A percentile compares a stretch with the other conserved stretches of the same genome.
These are phyloP conservation scores for Ceratotherium simum DNA, from an alignment of 2,113 vertebrate genomes.

Conservation along the genomic window DNA sequence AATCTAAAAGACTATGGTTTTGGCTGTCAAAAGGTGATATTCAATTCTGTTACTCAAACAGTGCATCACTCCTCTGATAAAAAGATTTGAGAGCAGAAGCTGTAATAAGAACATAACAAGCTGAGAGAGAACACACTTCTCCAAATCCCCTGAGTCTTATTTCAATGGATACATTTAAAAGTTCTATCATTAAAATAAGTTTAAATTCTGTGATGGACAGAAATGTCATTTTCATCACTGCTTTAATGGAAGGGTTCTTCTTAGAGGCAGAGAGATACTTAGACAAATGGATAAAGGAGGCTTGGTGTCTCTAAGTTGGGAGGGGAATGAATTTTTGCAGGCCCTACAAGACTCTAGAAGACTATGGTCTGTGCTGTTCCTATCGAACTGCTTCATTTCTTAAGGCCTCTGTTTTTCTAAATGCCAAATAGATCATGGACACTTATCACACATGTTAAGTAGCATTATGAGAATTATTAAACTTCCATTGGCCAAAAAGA, in stretches of 20 bases:
- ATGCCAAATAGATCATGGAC: neutral
- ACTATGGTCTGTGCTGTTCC: neutral
- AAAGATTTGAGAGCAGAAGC: neutral
- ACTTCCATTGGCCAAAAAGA: neutral
- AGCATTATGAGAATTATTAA: neutral
- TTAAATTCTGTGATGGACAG: constrained; percentile 26
- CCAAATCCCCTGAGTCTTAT: neutral
- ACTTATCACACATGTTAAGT: neutral
- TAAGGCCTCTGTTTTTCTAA: neutral
- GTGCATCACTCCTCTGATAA: neutral
- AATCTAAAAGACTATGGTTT: neutral
- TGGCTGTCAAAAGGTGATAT: neutral
- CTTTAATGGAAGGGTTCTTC: neutral
- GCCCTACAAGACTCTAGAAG: neutral
- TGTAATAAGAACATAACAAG: constrained; percentile 23
- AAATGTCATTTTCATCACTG: constrained; percentile 26
- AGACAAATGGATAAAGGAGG: neutral
- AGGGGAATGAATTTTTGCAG: neutral
- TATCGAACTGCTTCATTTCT: neutral
- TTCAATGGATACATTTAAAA: constrained; percentile 18
- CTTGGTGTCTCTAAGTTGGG: neutral
- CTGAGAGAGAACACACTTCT: neutral
- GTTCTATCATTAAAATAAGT: constrained; percentile 47
- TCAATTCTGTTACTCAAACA: neutral
- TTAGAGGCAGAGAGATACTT: neutral